Evolutionary conservation across 2,888 invertebrate genomes (phyloP).

Genomic region (Metalampra italica): DNA sequence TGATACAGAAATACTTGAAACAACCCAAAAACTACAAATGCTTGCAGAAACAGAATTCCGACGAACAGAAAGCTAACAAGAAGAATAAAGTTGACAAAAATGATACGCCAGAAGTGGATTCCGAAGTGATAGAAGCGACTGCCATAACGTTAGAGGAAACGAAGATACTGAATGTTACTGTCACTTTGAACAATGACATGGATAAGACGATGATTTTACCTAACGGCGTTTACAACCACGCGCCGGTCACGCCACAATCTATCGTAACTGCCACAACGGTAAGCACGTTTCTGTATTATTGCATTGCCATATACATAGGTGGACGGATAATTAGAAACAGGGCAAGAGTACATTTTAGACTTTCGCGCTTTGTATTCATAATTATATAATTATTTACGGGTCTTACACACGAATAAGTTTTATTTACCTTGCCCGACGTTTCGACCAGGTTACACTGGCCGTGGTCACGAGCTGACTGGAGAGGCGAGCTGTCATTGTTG

Average conservation of each 20-base stretch:
- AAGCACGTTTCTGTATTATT: no score
- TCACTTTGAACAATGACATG: constrained; percentile 29
- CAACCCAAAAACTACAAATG: constrained; percentile 18
- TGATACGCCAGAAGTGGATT: constrained; percentile 5
- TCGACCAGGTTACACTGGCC: no score
- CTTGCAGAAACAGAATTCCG: constrained; percentile 11
- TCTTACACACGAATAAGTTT: no score
- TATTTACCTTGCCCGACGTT: no score
- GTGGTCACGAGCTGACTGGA: no score
- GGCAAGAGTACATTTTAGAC: no score
- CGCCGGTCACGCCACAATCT: constrained; percentile 36
- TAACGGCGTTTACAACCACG: constrained; percentile 47
- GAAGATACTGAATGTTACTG: constrained; percentile 22
- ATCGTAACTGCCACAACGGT: constrained; percentile 24
- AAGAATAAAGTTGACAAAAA: no score
- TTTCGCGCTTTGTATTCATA: no score
- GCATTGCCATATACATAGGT: no score
- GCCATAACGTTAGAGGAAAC: constrained; percentile 36
- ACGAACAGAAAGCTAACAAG: constrained; percentile 11
- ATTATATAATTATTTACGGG: no score
- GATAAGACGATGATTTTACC: constrained; percentile 52
- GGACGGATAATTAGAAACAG: no score
- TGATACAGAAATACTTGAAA: constrained; percentile 29
- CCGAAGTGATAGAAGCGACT: constrained; percentile 10
- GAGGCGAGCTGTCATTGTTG: no score